Evolutionary conservation across 2,888 invertebrate species (phyloP).

Genomic region (Thumatha senex): DNA sequence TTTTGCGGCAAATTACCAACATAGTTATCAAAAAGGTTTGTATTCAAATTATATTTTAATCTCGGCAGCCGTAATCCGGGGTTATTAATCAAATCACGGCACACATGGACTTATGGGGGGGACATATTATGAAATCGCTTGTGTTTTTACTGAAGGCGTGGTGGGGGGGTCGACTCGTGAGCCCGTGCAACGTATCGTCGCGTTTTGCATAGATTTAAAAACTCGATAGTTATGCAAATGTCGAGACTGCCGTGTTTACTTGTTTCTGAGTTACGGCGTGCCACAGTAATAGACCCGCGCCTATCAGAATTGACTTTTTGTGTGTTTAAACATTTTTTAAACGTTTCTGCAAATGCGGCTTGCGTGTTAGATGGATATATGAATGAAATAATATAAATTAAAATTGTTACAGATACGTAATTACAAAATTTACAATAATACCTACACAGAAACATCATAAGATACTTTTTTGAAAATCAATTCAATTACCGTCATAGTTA

Average conservation of each 20-base stretch:
- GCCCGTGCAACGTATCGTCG: conserved; percentile 77
- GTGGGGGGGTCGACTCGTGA: conserved; percentile 63
- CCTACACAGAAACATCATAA: too few relatives aligned
- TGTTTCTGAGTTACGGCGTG: conserved; percentile 79
- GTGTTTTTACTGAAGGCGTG: conserved; percentile 61
- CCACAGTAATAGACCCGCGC: conserved; percentile 71
- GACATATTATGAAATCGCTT: conserved; percentile 71
- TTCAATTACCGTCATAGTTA: too few relatives aligned
- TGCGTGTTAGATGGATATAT: conserved; percentile 57
- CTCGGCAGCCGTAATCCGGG: conserved; percentile 48
- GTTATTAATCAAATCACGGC: conserved; percentile 67
- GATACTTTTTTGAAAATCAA: too few relatives aligned
- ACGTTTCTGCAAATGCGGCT: conserved; percentile 56
- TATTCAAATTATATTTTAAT: conserved; percentile 56
- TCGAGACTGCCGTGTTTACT: conserved; percentile 75
- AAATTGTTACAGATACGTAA: conserved; percentile 45
- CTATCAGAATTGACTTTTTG: conserved; percentile 71
- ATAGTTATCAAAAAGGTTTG: conserved; percentile 42
- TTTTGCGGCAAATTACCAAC: conserved; percentile 55
- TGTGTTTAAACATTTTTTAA: conserved; percentile 37
- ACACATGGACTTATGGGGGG: conserved; percentile 44
- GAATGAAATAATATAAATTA: conserved; percentile 47
- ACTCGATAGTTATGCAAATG: conserved; percentile 81
- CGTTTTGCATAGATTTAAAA: conserved; percentile 83
- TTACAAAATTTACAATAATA: not conserved